Evolutionary conservation across 1,140 invertebrate species (phyloP).

Genomic region (Holcopasites calliopsidis): DNA sequence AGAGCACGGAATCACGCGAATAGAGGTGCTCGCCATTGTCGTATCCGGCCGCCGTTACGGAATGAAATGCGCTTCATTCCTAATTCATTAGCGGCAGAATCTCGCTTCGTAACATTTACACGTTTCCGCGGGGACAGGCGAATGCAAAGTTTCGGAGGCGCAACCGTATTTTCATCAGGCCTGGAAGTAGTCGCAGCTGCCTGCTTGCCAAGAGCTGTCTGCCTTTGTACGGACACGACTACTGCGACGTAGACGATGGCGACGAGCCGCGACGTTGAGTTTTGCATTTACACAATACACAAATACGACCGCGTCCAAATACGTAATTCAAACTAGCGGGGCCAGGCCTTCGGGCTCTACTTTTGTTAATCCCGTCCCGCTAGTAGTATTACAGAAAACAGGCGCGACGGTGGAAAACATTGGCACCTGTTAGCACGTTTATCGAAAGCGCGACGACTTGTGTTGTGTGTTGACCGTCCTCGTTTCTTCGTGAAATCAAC

Average conservation of each 20-base stretch:
- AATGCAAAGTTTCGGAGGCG: conserved; percentile 35
- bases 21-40: conserved; percentile 12
- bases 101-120: conserved; percentile 55
- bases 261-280: conserved; percentile 38
- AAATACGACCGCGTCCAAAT: conserved; percentile 52
- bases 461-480: not conserved
- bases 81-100: conserved; percentile 55
- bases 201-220: conserved; percentile 11
- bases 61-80: conserved; percentile 29
- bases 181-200: conserved; percentile 37
- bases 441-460: not conserved
- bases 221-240: not conserved
- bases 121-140: conserved; percentile 41
- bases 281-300: conserved; percentile 54
- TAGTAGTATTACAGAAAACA: not conserved
- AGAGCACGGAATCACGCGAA: not conserved
- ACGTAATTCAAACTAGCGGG: conserved; percentile 47
- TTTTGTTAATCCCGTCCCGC: conserved; percentile 43
- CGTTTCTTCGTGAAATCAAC: not conserved
- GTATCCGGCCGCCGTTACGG: not conserved
- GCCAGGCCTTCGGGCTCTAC: conserved; percentile 40
- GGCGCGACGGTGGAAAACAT: too few species aligned
- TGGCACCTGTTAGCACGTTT: not conserved
- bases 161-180: conserved; percentile 53
- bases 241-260: not conserved